These are phyloP conservation scores for Colletes latitarsis DNA, from an alignment of 1,140 invertebrate species.

Conservation along the genomic window DNA sequence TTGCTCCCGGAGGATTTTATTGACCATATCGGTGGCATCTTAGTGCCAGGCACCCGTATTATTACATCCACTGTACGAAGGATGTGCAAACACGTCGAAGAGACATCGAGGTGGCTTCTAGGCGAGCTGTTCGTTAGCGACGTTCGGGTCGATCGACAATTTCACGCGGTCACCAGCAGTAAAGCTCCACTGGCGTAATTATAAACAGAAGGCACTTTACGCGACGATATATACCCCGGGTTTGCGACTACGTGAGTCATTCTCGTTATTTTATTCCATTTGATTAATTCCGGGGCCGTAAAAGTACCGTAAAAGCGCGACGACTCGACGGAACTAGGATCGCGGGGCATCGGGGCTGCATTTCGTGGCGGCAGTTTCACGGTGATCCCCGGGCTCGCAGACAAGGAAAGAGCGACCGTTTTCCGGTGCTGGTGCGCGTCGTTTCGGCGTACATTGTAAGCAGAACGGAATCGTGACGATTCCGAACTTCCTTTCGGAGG, in stretches of 20 bases:
- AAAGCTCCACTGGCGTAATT: constrained; percentile 52
- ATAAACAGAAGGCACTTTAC: constrained; percentile 60
- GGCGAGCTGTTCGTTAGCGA: background rate
- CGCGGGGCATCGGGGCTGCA: constrained; percentile 24
- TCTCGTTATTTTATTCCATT: constrained; percentile 69
- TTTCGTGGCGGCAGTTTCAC: constrained; percentile 31
- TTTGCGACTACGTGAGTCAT: constrained; percentile 53
- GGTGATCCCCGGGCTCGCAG: background rate
- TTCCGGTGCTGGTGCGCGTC: constrained; percentile 15
- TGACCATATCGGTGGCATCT: constrained; percentile 48
- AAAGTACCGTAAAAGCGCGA: constrained; percentile 68
- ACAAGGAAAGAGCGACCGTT: constrained; percentile 8
- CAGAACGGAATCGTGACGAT: constrained; percentile 12
- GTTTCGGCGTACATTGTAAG: constrained; percentile 55
- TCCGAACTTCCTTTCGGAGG: constrained; percentile 13
- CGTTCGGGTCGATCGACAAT: constrained; percentile 25
- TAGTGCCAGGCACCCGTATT: constrained; percentile 35
- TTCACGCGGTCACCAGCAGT: constrained; percentile 41
- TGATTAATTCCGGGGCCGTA: constrained; percentile 70
- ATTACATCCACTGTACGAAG: constrained; percentile 32
- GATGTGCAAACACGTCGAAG: background rate
- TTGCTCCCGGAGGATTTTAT: constrained; percentile 54
- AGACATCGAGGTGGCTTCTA: constrained; percentile 35
- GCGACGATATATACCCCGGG: constrained; percentile 55
- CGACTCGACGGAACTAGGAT: constrained; percentile 11